These are phyloP conservation scores for Parauchenoglanis ngamensis DNA, from an alignment of 2,797 vertebrate species.

Conservation along the genomic window DNA sequence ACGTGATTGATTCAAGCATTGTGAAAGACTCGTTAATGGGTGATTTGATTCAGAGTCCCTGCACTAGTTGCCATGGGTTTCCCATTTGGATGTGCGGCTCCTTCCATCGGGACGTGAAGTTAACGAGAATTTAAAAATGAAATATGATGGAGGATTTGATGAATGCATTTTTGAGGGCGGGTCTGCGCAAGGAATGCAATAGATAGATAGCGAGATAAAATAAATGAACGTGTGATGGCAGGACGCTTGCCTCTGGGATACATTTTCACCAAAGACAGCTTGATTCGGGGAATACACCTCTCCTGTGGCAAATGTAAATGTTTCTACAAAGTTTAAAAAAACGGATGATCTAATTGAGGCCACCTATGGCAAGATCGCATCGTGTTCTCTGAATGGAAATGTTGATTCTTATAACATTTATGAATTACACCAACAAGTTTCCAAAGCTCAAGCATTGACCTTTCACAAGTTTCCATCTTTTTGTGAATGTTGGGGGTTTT, in stretches of 20 bases:
- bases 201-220: conserved; percentile 25
- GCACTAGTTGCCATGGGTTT: conserved; percentile 50
- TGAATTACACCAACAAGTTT: not conserved
- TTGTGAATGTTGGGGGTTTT: not conserved
- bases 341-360: not conserved
- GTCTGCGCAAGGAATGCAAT: conserved; percentile 33
- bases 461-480: not conserved
- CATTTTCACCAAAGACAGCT: conserved; percentile 34
- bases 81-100: conserved; percentile 25
- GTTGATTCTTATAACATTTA: not conserved
- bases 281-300: not conserved
- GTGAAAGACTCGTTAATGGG: conserved; percentile 36
- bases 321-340: not conserved
- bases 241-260: conserved; percentile 15
- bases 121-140: conserved; percentile 59
- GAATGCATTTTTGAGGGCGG: conserved; percentile 47
- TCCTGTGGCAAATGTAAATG: not conserved
- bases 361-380: not conserved
- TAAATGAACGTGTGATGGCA: conserved; percentile 27
- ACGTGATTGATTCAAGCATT: conserved; percentile 21
- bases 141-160: conserved; percentile 49
- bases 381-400: not conserved
- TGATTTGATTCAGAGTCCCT: conserved; percentile 49
- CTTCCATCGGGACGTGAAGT: conserved; percentile 42
- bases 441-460: not conserved